These are phyloP conservation scores for Rhadinocentrus ornatus DNA, from an alignment of 2,797 vertebrate species.

Conservation along the genomic window DNA sequence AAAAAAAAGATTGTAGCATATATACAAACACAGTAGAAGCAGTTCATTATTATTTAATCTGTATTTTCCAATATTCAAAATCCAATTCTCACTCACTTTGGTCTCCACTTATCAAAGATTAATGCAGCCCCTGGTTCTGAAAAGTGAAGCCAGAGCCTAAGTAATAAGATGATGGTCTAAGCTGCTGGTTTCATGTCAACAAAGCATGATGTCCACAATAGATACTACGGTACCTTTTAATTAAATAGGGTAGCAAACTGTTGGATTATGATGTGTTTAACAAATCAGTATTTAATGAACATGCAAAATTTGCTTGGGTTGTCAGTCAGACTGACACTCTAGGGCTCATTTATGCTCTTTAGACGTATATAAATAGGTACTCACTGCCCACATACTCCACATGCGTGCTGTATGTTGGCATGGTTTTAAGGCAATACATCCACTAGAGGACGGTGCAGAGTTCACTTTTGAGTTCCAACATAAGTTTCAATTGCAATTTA, in stretches of 20 bases:
- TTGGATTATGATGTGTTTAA: not conserved
- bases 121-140: slow-evolving; percentile 1
- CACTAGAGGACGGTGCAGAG: too few relatives aligned
- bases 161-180: not conserved
- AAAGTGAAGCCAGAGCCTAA: not conserved
- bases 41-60: slow-evolving; percentile 8
- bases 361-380: too few relatives aligned
- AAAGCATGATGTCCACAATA: not conserved
- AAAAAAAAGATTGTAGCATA: not conserved
- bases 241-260: too few relatives aligned
- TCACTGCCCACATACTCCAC: too few relatives aligned
- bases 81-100: slow-evolving; percentile 3
- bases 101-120: slow-evolving; percentile 1
- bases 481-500: too few relatives aligned
- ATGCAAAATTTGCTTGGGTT: not conserved
- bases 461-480: too few relatives aligned
- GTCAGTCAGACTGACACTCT: not conserved
- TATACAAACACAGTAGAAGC: not conserved
- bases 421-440: too few relatives aligned
- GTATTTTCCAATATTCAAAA: slow-evolving; percentile 5
- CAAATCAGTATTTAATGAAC: not conserved
- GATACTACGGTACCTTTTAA: too few relatives aligned
- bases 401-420: too few relatives aligned
- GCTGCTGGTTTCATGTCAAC: slow-evolving; percentile 2
- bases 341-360: too few relatives aligned